Evolutionary conservation across 35 echinoderm and acorn worm species (phyloP).

Genomic region (Strongylocentrotus purpuratus): DNA sequence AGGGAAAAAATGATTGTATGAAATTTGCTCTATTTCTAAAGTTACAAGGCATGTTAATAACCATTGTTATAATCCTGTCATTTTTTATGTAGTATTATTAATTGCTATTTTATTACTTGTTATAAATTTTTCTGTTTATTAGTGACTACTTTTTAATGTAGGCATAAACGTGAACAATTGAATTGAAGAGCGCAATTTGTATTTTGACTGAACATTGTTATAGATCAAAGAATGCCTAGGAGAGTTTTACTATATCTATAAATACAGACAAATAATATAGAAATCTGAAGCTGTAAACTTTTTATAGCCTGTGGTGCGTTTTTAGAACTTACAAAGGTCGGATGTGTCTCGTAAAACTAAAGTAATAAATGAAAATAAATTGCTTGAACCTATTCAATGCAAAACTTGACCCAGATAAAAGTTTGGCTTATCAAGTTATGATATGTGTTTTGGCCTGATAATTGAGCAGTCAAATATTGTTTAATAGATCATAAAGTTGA

Average conservation of each 20-base stretch:
- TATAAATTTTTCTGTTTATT: background rate
- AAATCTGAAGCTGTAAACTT: background rate
- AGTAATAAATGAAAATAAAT: background rate
- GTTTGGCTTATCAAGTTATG: background rate
- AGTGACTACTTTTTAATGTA: background rate
- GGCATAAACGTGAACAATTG: background rate
- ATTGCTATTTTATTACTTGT: background rate
- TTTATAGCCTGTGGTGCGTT: background rate
- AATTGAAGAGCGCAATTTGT: background rate
- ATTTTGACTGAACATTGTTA: background rate
- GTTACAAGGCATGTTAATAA: background rate
- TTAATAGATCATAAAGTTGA: background rate
- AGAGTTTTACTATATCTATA: too few species aligned
- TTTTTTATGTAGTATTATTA: background rate
- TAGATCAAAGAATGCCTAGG: background rate
- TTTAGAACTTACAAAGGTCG: background rate
- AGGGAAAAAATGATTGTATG: too few species aligned
- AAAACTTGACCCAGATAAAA: background rate
- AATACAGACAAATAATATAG: background rate
- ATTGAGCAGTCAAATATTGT: slow-evolving; percentile 10
- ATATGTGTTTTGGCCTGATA: background rate
- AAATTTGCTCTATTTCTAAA: background rate
- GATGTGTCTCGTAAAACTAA: background rate
- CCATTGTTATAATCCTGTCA: background rate
- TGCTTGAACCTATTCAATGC: background rate